A percentile compares a stretch with the other conserved stretches of the same genome.
Evolutionary conservation across 2,113 vertebrate species (phyloP).

Genomic region (Xenopus tropicalis): DNA sequence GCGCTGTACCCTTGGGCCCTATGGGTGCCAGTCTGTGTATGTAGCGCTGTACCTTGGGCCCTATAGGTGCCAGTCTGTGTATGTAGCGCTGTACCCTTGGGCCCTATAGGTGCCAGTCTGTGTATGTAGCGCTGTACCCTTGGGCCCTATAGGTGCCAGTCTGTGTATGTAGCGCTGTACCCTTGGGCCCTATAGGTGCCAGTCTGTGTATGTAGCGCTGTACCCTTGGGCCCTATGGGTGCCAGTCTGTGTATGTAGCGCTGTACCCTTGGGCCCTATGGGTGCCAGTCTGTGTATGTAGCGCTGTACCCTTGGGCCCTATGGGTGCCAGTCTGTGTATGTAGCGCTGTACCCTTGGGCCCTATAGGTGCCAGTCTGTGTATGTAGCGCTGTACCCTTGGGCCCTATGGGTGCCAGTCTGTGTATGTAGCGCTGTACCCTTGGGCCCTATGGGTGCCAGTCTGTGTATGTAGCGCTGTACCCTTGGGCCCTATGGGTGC

Average conservation of each 20-base stretch:
- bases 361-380: no score
- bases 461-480: no score
- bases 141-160: not conserved
- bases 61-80: not conserved
- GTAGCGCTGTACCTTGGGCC: not conserved
- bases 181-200: not conserved
- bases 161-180: not conserved
- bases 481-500: no score
- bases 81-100: no score
- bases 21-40: not conserved
- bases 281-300: not conserved
- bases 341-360: no score
- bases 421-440: not conserved
- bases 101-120: no score
- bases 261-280: not conserved
- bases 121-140: no score
- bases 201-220: no score
- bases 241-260: no score
- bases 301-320: not conserved
- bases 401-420: not conserved
- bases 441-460: not conserved
- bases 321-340: not conserved
- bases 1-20: not conserved
- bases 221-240: no score
- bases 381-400: no score